Percentiles rank a stretch among this genome's conserved stretches.
phyloP scores from a whole-genome alignment of 2,797 vertebrate species.

The Coccyzus lansbergi region DNA sequence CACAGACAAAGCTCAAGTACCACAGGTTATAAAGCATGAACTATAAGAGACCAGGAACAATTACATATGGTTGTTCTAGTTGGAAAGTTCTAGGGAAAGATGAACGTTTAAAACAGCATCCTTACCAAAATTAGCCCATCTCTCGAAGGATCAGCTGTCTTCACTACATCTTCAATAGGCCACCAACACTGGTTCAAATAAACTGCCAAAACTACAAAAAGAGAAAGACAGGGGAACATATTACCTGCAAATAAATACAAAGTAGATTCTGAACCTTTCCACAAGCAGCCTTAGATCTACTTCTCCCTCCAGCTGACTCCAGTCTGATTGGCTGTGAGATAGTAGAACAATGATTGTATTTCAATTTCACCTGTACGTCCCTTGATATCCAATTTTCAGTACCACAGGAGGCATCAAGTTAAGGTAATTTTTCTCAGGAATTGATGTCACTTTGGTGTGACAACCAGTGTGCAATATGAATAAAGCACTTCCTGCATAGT shows the following conservation, averaged over 20 bases:
- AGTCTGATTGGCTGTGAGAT: not conserved
- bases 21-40: not conserved
- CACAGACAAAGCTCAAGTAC: not conserved
- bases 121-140: conserved; percentile 84
- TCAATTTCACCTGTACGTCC: not conserved
- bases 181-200: conserved; percentile 86
- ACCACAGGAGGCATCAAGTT: not conserved
- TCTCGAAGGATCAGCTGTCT: conserved; percentile 81
- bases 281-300: not conserved
- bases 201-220: conserved; percentile 83
- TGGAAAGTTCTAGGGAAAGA: not conserved
- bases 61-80: not conserved
- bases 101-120: not conserved
- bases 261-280: not conserved
- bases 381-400: not conserved
- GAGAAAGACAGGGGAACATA: not conserved
- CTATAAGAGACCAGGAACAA: not conserved
- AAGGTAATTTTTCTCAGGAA: conserved; percentile 7
- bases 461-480: not conserved
- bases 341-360: not conserved
- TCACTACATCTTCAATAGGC: conserved; percentile 82
- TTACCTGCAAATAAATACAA: not conserved
- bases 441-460: not conserved
- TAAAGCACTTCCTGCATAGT: not conserved
- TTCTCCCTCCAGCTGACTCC: not conserved